Evolutionary conservation across 2,797 vertebrate species (phyloP).

Genomic region (Hypotaenidia okinawae): DNA sequence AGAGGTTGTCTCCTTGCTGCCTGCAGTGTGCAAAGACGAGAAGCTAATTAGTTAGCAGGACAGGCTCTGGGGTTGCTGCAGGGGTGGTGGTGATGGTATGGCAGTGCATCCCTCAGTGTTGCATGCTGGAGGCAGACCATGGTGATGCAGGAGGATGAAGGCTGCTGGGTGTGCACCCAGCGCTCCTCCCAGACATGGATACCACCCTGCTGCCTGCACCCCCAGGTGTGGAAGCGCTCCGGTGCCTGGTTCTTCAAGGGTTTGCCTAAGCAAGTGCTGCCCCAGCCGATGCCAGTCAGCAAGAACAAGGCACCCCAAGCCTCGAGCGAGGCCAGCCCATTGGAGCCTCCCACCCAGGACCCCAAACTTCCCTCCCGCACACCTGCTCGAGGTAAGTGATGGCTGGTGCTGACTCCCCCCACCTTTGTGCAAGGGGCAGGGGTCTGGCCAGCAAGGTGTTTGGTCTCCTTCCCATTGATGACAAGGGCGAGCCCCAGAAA

Average conservation of each 20-base stretch:
- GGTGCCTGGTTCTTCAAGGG: constrained; percentile 98
- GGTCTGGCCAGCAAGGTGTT: not conserved
- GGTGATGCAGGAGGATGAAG: not conserved
- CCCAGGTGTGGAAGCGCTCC: constrained; percentile 91
- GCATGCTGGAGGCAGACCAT: not conserved
- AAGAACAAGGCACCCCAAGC: constrained; percentile 69
- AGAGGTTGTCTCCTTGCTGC: not conserved
- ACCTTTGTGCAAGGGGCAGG: too few relatives aligned
- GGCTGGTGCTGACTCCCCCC: rapidly evolving
- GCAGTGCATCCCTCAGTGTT: rapidly evolving
- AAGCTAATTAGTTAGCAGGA: not conserved
- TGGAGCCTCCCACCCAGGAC: constrained; percentile 50
- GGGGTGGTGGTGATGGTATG: too few relatives aligned
- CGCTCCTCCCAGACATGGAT: rapidly evolving
- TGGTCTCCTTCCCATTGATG: rapidly evolving
- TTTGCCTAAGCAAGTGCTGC: constrained; percentile 86
- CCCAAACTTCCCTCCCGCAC: constrained; percentile 56
- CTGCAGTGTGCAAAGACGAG: rapidly evolving
- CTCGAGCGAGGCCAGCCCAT: not conserved
- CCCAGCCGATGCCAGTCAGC: constrained; percentile 84
- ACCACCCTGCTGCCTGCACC: not conserved
- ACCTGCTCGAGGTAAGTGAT: constrained; percentile 73
- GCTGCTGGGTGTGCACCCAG: not conserved
- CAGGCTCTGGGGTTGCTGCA: not conserved
- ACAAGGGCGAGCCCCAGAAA: not conserved